phyloP scores from a whole-genome alignment of 1,140 invertebrate genomes.

The Drosophila arizonae region DNA sequence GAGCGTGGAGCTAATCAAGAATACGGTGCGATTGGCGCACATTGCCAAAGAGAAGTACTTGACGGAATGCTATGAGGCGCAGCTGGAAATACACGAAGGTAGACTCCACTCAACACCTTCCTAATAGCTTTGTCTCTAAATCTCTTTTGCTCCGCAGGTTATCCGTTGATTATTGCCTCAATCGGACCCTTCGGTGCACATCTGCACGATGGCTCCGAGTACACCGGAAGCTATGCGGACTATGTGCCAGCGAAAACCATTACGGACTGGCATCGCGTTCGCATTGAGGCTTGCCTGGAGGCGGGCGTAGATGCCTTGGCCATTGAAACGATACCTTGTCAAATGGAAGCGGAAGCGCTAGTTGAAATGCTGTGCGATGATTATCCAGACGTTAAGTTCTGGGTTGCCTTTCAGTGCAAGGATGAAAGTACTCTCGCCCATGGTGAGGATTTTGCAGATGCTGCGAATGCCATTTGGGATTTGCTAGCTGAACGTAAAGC shows the following conservation, averaged over 20 bases:
- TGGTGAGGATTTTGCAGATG: conserved; percentile 89
- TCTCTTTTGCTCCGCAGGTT: conserved; percentile 39
- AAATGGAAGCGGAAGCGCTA: conserved; percentile 91
- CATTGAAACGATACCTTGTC: conserved; percentile 94
- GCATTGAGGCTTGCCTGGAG: conserved; percentile 90
- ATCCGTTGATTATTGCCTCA: conserved; percentile 90
- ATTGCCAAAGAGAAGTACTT: conserved; percentile 79
- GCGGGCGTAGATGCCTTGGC: conserved; percentile 92
- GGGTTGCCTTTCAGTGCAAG: conserved; percentile 86
- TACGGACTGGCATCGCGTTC: conserved; percentile 91
- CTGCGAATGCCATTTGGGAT: conserved; percentile 81
- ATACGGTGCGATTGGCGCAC: conserved; percentile 87
- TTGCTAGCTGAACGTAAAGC: conserved; percentile 86
- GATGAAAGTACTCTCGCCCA: conserved; percentile 88
- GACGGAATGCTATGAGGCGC: conserved; percentile 68
- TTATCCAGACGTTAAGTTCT: conserved; percentile 90
- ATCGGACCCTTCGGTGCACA: conserved; percentile 95
- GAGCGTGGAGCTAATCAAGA: conserved; percentile 87
- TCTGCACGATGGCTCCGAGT: conserved; percentile 94
- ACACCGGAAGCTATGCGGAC: conserved; percentile 92
- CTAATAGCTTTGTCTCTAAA: neutral
- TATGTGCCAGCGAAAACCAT: conserved; percentile 87
- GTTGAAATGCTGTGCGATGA: conserved; percentile 89
- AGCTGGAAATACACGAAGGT: conserved; percentile 62
- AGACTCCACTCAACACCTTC: neutral